Evolutionary conservation across 2,797 vertebrate genomes (phyloP), one percentile per base, ranked within the genome.

Genomic region (Spinus pinus): DNA sequence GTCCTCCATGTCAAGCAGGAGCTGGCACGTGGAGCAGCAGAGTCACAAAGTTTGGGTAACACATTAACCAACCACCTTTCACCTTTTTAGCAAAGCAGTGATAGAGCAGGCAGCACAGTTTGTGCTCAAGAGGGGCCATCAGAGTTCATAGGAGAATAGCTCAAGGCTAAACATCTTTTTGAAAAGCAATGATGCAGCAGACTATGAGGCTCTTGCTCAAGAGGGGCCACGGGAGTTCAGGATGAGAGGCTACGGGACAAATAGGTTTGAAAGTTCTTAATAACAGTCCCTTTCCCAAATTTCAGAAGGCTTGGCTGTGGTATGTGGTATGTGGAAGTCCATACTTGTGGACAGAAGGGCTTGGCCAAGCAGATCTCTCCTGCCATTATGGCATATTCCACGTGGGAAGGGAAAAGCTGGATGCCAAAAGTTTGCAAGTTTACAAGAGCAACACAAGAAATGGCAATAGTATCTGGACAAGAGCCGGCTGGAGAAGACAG

Each of bases 11-110:
- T 41, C 33, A 47, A 73, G 51, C 19, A 83, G 50, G 12, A 73
- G 58, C 46, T 17, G 7, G 42, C 65, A 88, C 0, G 0, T 2
- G 5, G 37, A 82, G 62, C 44, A 72, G 39, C 1, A 2, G 44
- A 62, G 65, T 81, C 81, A 88, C 49, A 15, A 46, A 89, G 72
- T 88, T 71, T 12, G 8, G 12, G 69, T 94, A 46, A 96, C 64
- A 37, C 14, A 95, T 94, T 87, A 96, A 89, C 81, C 61, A 91
- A 53, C 12, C 46, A 44, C 21, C 22, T 67, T 67, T 85, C 54
- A 75, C 18, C 54, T 61, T 80, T 60, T 44, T 12, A 44, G 24
- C 18, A 13, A 31, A 75, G 31, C 10, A 60, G 3, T 50, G 84
- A 57, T 18, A 9, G 5, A 50, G 77, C 71, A 85, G n/a, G 69